phyloP scores from a whole-genome alignment of 64 coral and sea anemone genomes.

The Cladopsammia gracilis region DNA sequence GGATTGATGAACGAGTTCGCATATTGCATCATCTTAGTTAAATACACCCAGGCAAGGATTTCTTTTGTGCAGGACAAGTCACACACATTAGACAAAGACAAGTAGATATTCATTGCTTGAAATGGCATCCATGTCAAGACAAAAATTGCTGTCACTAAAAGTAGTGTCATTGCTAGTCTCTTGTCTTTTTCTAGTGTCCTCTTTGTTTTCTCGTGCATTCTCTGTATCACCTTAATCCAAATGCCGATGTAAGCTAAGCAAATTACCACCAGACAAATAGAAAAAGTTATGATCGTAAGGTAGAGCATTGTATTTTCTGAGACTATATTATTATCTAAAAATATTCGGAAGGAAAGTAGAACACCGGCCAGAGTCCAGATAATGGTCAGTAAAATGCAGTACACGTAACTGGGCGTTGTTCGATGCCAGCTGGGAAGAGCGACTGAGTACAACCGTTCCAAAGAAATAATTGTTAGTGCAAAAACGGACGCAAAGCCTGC shows the following conservation, averaged over 20 bases:
- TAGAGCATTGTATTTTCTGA: conserved; percentile 29
- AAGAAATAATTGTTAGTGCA: conserved; percentile 77
- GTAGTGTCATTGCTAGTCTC: conserved; percentile 81
- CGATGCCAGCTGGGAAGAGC: conserved; percentile 85
- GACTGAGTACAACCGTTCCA: conserved; percentile 90
- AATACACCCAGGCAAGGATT: conserved; percentile 14
- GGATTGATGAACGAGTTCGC: conserved; percentile 87
- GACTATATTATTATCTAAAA: not conserved
- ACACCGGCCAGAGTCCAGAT: conserved; percentile 78
- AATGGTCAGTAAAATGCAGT: conserved; percentile 44
- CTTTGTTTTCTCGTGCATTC: conserved; percentile 90
- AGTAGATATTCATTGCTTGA: conserved; percentile 69
- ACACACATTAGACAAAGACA: conserved; percentile 10
- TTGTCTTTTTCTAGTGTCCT: conserved; percentile 84
- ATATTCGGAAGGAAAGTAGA: conserved; percentile 47
- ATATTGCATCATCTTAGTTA: conserved; percentile 88
- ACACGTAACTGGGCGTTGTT: conserved; percentile 67
- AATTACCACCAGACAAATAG: conserved; percentile 63
- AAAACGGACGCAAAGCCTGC: conserved; percentile 88
- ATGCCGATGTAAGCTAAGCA: conserved; percentile 84
- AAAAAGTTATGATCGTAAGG: conserved; percentile 6
- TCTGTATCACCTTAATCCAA: conserved; percentile 76
- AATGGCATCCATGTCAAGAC: conserved; percentile 81
- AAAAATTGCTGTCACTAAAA: conserved; percentile 80
- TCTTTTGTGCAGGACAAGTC: not conserved